Conservation (phyloP, 2,888 invertebrate species). For the Prenolepis imparis region DNA sequence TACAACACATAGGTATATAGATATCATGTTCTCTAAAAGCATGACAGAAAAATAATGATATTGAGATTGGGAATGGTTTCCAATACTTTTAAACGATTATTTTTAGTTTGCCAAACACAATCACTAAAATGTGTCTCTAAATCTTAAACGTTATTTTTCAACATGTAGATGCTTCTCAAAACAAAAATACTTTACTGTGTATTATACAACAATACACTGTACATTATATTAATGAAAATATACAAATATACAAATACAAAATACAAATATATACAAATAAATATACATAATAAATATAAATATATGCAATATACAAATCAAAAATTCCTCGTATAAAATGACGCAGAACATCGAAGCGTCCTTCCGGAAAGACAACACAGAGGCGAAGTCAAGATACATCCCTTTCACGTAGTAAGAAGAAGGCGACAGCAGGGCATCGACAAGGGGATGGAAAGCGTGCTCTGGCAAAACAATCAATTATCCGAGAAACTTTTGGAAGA, state of each 20-base stretch:
- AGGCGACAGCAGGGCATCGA: slow-evolving; percentile 42
- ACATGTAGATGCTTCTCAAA: neutral
- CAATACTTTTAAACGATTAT: slow-evolving; percentile 60
- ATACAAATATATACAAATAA: too few relatives aligned
- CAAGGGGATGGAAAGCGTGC: slow-evolving; percentile 55
- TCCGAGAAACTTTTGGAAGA: slow-evolving; percentile 80
- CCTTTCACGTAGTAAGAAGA: slow-evolving; percentile 38
- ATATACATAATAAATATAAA: too few relatives aligned
- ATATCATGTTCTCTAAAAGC: slow-evolving; percentile 9
- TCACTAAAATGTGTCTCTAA: neutral
- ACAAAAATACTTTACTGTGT: neutral
- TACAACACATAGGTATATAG: neutral
- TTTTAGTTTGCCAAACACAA: slow-evolving; percentile 1
- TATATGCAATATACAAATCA: too few relatives aligned
- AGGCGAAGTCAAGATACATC: slow-evolving; percentile 17
- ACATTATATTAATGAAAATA: neutral
- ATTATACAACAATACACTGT: too few relatives aligned
- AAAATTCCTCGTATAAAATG: neutral
- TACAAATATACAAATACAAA: neutral
- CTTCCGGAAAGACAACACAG: slow-evolving; percentile 18
- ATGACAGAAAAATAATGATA: neutral
- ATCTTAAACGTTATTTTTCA: slow-evolving; percentile 8
- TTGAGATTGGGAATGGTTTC: slow-evolving; percentile 64
- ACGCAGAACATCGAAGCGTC: slow-evolving; percentile 11
- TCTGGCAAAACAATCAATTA: slow-evolving; percentile 84